Evolutionary conservation across 2,113 vertebrate species (phyloP), one percentile per base, ranked within the genome.

Genomic region (Clarias gariepinus): DNA sequence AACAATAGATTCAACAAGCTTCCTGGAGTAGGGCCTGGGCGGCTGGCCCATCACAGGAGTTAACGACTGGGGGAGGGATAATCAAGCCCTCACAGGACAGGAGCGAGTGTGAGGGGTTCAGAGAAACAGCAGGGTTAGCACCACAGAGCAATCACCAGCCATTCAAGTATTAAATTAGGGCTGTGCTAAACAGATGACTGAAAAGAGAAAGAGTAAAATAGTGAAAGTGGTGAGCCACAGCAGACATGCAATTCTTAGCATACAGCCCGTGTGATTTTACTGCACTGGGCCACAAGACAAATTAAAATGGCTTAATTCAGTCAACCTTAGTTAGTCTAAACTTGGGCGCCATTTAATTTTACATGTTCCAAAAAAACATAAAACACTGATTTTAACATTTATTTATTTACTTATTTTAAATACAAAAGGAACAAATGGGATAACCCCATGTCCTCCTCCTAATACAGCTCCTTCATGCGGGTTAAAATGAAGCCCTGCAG

Each of bases 1-100:
- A 76, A 84, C 91, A 91, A 91, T 90, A 88, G 87, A 63, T 78
- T 88, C 87, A 87, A 92, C 88, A 85, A 79, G 90, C 84, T 92
- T 92, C 91, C 91, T 92, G 91, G 90, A 88, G 88, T 89, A 87
- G 30, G 80, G 69, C 25, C 81, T 21, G 71, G 83, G 81, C 86
- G 1, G 63, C 28, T 41, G 18, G 64, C 85, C 68, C 84, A 82
- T 19, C n/a, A 28, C 85, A 79, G 55, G 53, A 66, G 21, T 8
- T 30, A 55, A 3, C 64, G 84, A 55, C 21, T 6, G 28, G 41
- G 21, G 52, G 30, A 18, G 19, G 30, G 30, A n/a, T 13, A 33
- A 60, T 33, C 21, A 55, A 16, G 61, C 25, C 30, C 76, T 33
- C 41, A 69, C 36, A 28, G 52, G 15, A 77, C 57, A 84, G 47